These are phyloP conservation scores for Hydrozoanthus tunicans DNA, from an alignment of 64 coral and sea anemone species.

Conservation along the genomic window DNA sequence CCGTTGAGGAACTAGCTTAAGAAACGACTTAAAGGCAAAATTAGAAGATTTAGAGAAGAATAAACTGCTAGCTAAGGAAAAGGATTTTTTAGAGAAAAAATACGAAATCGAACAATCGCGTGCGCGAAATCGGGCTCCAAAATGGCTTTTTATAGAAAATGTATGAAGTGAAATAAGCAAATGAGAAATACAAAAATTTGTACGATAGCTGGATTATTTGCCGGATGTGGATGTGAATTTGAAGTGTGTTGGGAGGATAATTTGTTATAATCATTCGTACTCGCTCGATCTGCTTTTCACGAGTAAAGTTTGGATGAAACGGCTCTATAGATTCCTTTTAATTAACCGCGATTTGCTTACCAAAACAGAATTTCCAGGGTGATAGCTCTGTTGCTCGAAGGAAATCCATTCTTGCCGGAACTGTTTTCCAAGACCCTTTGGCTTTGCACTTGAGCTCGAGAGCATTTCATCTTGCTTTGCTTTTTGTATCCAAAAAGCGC, in stretches of 20 bases:
- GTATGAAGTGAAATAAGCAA: not conserved
- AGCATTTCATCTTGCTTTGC: constrained; percentile 18
- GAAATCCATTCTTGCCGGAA: not conserved
- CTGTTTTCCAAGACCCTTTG: not conserved
- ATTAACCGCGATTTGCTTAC: constrained; percentile 1
- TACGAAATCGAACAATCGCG: constrained; percentile 29
- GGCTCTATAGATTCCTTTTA: constrained; percentile 25
- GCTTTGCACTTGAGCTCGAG: constrained; percentile 26
- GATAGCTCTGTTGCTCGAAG: constrained; percentile 6
- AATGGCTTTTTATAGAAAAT: not conserved
- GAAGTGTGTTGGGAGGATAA: not conserved
- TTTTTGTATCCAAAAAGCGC: constrained; percentile 15
- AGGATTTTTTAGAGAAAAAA: constrained; percentile 57
- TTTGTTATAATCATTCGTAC: constrained; percentile 8
- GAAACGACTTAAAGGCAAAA: too few relatives aligned
- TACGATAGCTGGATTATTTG: not conserved
- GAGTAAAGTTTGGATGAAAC: constrained; percentile 13
- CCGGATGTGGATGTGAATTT: not conserved
- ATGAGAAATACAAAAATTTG: not conserved
- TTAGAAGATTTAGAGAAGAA: constrained; percentile 32
- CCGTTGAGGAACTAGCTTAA: too few relatives aligned
- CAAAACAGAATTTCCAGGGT: not conserved
- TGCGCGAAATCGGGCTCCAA: not conserved
- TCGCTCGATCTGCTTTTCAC: not conserved
- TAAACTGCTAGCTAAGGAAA: constrained; percentile 23